A percentile compares a stretch with the other conserved stretches of the same genome.
These are phyloP conservation scores for Neomonachus schauinslandi DNA, from an alignment of 2,113 vertebrate species.

Conservation along the genomic window DNA sequence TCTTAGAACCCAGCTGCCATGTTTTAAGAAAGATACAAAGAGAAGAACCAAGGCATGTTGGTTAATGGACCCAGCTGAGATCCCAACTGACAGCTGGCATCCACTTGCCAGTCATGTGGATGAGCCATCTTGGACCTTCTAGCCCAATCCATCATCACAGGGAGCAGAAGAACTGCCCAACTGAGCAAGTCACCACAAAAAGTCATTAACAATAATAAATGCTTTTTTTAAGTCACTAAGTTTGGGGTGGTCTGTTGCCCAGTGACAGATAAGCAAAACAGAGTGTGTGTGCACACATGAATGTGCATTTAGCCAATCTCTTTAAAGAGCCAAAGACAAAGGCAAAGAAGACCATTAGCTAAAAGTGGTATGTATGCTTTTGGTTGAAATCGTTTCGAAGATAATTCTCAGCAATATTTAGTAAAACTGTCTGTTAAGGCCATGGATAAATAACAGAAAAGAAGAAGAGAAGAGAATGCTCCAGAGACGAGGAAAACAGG, in stretches of 20 bases:
- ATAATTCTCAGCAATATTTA: not conserved
- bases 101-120: not conserved
- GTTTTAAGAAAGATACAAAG: not conserved
- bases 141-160: not conserved
- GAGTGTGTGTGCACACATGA: not conserved
- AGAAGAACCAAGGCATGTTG: not conserved
- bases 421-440: not conserved
- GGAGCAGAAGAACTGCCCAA: not conserved
- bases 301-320: not conserved
- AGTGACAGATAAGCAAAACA: not conserved
- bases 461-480: not conserved
- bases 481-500: not conserved
- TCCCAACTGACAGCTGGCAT: not conserved
- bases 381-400: conserved; percentile 9
- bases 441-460: not conserved
- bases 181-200: not conserved
- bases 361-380: not conserved
- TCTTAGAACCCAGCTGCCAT: not conserved
- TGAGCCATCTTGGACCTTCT: not conserved
- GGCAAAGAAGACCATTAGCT: not conserved
- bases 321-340: conserved; percentile 13
- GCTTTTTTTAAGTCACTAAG: not conserved
- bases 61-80: not conserved
- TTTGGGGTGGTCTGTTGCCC: not conserved
- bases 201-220: not conserved